phyloP scores from a whole-genome alignment of 2,797 vertebrate genomes.

The Mus caroli region DNA sequence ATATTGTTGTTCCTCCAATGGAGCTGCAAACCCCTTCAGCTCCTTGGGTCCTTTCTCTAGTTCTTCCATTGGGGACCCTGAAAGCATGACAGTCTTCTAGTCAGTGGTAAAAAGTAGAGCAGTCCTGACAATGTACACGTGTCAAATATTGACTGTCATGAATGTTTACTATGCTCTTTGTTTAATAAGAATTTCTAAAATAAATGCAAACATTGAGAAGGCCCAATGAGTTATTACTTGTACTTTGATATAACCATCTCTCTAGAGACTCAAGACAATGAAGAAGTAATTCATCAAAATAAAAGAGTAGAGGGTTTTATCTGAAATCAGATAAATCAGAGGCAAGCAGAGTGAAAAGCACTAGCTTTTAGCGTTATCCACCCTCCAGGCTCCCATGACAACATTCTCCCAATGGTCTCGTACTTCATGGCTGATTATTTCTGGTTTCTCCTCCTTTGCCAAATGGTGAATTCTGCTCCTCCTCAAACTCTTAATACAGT shows the following conservation, averaged over 20 bases:
- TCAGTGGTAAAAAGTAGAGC: not conserved
- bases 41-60: too few species aligned
- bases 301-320: not conserved
- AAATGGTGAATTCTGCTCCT: not conserved
- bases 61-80: too few species aligned
- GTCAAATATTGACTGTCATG: not conserved
- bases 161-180: not conserved
- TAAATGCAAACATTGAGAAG: not conserved
- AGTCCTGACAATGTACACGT: not conserved
- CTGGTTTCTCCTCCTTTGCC: not conserved
- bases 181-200: slow-evolving; percentile 6
- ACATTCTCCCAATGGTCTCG: not conserved
- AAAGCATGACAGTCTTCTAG: not conserved
- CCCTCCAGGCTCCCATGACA: not conserved
- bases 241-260: not conserved
- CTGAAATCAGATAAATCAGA: not conserved
- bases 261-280: not conserved
- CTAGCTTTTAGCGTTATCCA: not conserved
- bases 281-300: not conserved
- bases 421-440: not conserved
- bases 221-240: not conserved
- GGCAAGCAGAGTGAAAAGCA: not conserved
- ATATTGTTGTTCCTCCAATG: too few species aligned
- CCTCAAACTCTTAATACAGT: not conserved
- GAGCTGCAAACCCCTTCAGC: too few species aligned